Base-by-base conservation (phyloP, 2,888 invertebrate genomes). In the Macroteleia sp. region DNA sequence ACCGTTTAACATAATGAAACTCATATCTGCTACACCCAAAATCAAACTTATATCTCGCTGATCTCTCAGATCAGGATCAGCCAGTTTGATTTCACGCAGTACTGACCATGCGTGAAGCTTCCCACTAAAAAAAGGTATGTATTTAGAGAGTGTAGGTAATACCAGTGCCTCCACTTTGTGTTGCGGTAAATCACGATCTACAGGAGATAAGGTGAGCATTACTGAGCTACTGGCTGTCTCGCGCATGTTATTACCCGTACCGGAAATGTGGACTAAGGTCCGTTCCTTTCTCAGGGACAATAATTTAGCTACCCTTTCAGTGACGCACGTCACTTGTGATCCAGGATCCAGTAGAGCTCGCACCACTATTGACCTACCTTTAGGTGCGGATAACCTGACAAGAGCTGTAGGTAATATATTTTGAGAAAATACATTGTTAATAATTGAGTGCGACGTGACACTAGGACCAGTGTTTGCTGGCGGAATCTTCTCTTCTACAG, bases 331-430 rank as follows among this genome's bases (percentile, higher is more conserved):
- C 5, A 32, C 50, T 12, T 50, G 50, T n/a, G 50, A 50, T 2
- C 50, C 50, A 5, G 28, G 50, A 19, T 50, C 50, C 28, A 50
- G 9, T 5, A 50, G 19, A 17, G 50, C 50, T 4, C 50, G 50
- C 6, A 30, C 50, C 32, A 50, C 14, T 6, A 50, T 30, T n/a
- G 30, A 32, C 19, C 50, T 16, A 4, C 50, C 50, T 4, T 30
- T 50, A 1, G 16, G 10, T n/a, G 32, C 8, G 2, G 9, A 1
- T 1, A 50, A 19, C 12, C 19, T 9, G 1, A 50, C 32, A 6
- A 50, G 3, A 4, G 50, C 50, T 17, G 50, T 50, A 4, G 50
- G 32, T n/a, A 50, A 12, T 1, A 32, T 8, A 19, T 50, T 50
- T 6, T 25, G 4, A 25, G 25, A 25, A 25, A 3, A 25, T 25